These are phyloP conservation scores for Xiphorhynchus elegans DNA, from an alignment of 2,113 vertebrate genomes.

Conservation along the genomic window DNA sequence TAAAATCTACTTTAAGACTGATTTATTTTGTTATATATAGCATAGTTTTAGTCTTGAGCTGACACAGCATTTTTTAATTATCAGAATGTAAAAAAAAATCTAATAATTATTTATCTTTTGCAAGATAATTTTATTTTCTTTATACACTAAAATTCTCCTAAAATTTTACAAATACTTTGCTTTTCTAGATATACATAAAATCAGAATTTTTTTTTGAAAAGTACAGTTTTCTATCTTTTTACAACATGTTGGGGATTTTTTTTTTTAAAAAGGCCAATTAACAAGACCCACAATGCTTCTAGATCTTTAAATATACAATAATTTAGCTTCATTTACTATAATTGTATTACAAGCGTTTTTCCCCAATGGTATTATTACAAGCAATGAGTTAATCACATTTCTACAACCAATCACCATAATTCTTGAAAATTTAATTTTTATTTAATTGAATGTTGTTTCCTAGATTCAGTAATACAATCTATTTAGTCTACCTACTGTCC, in stretches of 20 bases:
- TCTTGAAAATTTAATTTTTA: conserved; percentile 19
- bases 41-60: background rate
- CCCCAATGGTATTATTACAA: background rate
- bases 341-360: background rate
- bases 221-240: background rate
- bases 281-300: background rate
- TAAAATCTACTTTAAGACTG: background rate
- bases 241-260: background rate
- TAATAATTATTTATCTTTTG: background rate
- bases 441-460: background rate
- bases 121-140: background rate
- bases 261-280: background rate
- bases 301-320: background rate
- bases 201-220: background rate
- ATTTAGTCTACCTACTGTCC: background rate
- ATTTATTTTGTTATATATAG: background rate
- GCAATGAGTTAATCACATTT: conserved; percentile 30
- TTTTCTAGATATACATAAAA: background rate
- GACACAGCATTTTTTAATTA: background rate
- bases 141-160: background rate
- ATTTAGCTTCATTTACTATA: conserved; percentile 14
- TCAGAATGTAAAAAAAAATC: background rate
- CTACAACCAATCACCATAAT: background rate
- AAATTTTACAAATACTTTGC: background rate
- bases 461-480: background rate